Percentiles rank a stretch among this genome's conserved stretches.
phyloP scores from a whole-genome alignment of 2,888 invertebrate species.

The Philaethria dido region DNA sequence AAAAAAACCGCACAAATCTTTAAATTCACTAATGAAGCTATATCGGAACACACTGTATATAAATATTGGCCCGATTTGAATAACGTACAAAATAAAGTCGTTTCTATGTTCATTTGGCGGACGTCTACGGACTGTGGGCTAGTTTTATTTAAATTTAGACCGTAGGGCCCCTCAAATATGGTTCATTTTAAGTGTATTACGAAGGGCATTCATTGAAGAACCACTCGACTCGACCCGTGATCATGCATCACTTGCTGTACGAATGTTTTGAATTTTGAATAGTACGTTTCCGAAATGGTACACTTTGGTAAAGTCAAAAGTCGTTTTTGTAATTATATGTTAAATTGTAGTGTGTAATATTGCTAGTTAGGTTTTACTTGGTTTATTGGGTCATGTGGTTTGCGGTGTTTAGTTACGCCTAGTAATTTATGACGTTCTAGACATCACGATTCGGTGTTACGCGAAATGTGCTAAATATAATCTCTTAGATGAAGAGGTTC shows the following conservation, averaged over 20 bases:
- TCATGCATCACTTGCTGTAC: constrained; percentile 75
- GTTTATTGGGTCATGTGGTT: too few relatives aligned
- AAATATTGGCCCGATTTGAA: constrained; percentile 78
- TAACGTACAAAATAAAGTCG: constrained; percentile 70
- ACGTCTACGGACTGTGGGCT: constrained; percentile 51
- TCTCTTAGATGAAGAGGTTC: too few relatives aligned
- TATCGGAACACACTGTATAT: constrained; percentile 58
- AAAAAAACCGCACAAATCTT: too few relatives aligned
- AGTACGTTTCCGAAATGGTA: constrained; percentile 52
- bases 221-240: constrained; percentile 71
- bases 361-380: too few relatives aligned
- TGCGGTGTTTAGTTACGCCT: not conserved
- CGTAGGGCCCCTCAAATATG: not conserved
- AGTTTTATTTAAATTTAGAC: not conserved
- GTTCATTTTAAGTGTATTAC: constrained; percentile 33
- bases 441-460: too few relatives aligned
- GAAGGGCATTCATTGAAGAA: constrained; percentile 58
- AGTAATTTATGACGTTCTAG: too few relatives aligned
- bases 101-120: constrained; percentile 78
- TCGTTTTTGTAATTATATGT: constrained; percentile 39
- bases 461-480: too few relatives aligned
- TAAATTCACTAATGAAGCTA: constrained; percentile 21
- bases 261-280: constrained; percentile 65
- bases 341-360: not conserved
- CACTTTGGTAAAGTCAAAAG: constrained; percentile 43